Evolutionary conservation across 1,140 invertebrate species (phyloP), one percentile per base, ranked within the genome.

Genomic region (Leptinotarsa undecemlineata): DNA sequence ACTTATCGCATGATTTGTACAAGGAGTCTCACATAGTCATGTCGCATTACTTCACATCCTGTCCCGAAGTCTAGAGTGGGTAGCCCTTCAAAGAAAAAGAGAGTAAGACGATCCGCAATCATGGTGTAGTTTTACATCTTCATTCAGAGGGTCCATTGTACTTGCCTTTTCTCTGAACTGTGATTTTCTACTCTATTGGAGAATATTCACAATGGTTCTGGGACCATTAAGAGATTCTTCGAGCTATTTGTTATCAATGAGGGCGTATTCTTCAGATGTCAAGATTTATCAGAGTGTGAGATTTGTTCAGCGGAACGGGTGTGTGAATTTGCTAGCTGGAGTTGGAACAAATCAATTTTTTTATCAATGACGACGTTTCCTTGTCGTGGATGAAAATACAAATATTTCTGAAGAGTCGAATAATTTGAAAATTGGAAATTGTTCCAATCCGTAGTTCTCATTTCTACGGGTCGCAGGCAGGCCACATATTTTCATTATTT

Each of bases 211-310:
- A 64, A 64, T 64, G 26, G 63, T 64, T 64, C 63, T 64, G 63
- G 63, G 17, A 64, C 20, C 21, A 64, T 64, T 64, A 33, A 64
- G 20, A 20, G 63, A 23, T 20, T 21, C 63, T 64, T 64, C 63
- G 21, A 57, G 21, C 63, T 64, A 64, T 64, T 64, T 64, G 63
- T 64, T 64, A 64, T 64, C 63, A 33, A 64, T 64, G 63, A 23
- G 63, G 63, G 63, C 14, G 63, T 64, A 64, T 64, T 64, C 63
- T 64, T 64, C 26, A 2, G 63, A 64, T 64, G 63, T 64, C 63
- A 64, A 64, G 63, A 64, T 64, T 64, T 64, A 64, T 64, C 63
- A 64, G 63, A 64, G 21, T 64, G 63, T 64, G 63, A 64, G 26
- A 64, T 64, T 64, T 20, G 17, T 33, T 64, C 17, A 57, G n/a